These are phyloP conservation scores for Catostomus latipinnis DNA, from an alignment of 2,797 vertebrate genomes.

Conservation along the genomic window DNA sequence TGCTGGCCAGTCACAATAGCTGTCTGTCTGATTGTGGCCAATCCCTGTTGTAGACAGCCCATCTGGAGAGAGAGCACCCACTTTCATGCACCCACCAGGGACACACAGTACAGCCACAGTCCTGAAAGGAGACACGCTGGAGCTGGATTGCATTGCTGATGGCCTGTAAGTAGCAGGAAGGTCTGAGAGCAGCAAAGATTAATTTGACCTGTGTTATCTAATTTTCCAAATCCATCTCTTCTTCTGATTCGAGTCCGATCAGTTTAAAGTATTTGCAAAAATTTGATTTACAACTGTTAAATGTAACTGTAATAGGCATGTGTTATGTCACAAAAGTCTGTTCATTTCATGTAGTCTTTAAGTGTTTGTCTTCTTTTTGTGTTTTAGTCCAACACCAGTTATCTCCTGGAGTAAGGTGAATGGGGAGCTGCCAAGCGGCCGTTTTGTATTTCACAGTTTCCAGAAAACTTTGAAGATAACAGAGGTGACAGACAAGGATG, in stretches of 20 bases:
- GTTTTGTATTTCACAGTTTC: conserved; percentile 84
- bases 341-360: background rate
- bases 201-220: too few relatives aligned
- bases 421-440: conserved; percentile 81
- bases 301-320: too few relatives aligned
- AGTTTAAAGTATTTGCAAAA: too few relatives aligned
- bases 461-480: conserved; percentile 90
- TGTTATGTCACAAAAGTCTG: too few relatives aligned
- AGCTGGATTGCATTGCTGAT: conserved; percentile 93
- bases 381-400: conserved; percentile 87
- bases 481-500: conserved; percentile 89
- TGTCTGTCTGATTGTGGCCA: conserved; percentile 52
- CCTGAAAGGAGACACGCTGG: conserved; percentile 87
- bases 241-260: too few relatives aligned
- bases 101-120: conserved; percentile 86
- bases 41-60: conserved; percentile 80
- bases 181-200: too few relatives aligned
- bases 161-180: conserved; percentile 86
- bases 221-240: too few relatives aligned
- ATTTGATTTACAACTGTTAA: too few relatives aligned
- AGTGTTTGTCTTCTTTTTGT: background rate
- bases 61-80: conserved; percentile 82
- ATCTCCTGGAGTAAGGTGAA: conserved; percentile 92
- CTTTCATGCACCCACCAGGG: conserved; percentile 86
- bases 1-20: conserved; percentile 26